These are phyloP conservation scores for Zelleria hepariella DNA, from an alignment of 2,888 invertebrate genomes.

Conservation along the genomic window DNA sequence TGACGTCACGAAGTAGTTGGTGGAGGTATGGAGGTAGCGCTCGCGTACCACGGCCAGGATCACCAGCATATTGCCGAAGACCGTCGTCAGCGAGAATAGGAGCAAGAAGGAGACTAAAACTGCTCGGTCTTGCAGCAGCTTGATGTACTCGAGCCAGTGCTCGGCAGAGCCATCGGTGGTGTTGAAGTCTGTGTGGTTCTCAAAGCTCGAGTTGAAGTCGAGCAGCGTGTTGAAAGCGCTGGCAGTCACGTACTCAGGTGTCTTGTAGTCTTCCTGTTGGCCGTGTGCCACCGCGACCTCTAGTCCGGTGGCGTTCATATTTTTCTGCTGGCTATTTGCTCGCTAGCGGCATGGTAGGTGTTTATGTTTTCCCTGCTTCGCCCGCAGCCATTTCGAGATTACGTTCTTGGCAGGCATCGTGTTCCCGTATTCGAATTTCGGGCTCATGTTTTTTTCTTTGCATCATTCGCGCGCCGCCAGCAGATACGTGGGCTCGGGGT, in stretches of 20 bases:
- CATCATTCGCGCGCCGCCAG: slow-evolving; percentile 37
- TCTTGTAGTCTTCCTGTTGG: slow-evolving; percentile 50
- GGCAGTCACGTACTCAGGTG: slow-evolving; percentile 39
- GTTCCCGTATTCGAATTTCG: slow-evolving; percentile 47
- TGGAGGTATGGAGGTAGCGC: slow-evolving; percentile 94
- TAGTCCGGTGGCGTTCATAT: slow-evolving; percentile 59
- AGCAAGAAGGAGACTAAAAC: slow-evolving; percentile 85
- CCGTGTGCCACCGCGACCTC: slow-evolving; percentile 56
- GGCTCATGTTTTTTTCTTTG: slow-evolving; percentile 52
- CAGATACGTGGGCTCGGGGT: not conserved
- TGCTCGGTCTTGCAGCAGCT: slow-evolving; percentile 76
- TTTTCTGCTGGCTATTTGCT: slow-evolving; percentile 50
- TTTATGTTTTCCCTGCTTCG: slow-evolving; percentile 64
- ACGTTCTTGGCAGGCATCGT: slow-evolving; percentile 65
- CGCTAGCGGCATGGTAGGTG: slow-evolving; percentile 58
- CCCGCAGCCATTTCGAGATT: slow-evolving; percentile 65
- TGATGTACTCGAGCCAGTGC: slow-evolving; percentile 60
- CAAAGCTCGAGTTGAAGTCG: slow-evolving; percentile 48
- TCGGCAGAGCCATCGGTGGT: slow-evolving; percentile 35
- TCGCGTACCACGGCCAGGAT: slow-evolving; percentile 94
- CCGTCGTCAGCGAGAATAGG: slow-evolving; percentile 91
- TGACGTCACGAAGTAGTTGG: slow-evolving; percentile 98
- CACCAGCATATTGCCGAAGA: slow-evolving; percentile 95
- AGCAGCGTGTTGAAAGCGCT: slow-evolving; percentile 36
- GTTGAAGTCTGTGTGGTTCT: slow-evolving; percentile 41